Percentiles rank a stretch among this genome's conserved stretches.
phyloP scores from a whole-genome alignment of 2,797 vertebrate genomes.

The Darevskia nairensis region DNA sequence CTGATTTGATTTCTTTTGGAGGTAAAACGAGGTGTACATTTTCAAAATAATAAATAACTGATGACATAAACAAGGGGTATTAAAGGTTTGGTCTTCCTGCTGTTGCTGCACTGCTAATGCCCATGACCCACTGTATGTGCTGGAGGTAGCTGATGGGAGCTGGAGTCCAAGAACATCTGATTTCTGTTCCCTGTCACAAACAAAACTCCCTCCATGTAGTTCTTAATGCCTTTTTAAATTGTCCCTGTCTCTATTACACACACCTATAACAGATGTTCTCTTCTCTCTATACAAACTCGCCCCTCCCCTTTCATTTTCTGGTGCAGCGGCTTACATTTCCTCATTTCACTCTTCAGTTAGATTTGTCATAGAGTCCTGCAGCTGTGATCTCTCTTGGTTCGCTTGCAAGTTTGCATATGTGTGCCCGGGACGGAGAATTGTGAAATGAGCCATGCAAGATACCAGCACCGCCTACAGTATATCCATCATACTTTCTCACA shows the following conservation, averaged over 20 bases:
- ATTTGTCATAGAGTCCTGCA: conserved; percentile 11
- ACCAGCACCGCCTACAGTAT: neutral
- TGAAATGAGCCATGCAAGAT: conserved; percentile 19
- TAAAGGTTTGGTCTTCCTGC: too few relatives aligned
- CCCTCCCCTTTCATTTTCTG: neutral
- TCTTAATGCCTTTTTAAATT: neutral
- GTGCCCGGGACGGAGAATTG: conserved; percentile 10
- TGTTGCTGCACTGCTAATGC: too few relatives aligned
- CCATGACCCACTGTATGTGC: too few relatives aligned
- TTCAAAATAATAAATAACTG: neutral
- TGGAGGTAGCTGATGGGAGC: too few relatives aligned
- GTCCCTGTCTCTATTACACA: neutral
- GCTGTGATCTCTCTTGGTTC: conserved; percentile 6
- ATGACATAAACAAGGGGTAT: neutral
- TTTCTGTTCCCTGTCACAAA: too few relatives aligned
- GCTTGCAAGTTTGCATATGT: conserved; percentile 18
- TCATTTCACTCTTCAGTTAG: conserved; percentile 8
- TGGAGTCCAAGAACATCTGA: too few relatives aligned
- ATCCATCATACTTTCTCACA: conserved; percentile 21
- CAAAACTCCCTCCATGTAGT: too few relatives aligned
- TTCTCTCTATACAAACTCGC: neutral
- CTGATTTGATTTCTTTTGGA: neutral
- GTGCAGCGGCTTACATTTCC: neutral
- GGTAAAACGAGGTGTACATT: neutral
- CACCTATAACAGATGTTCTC: neutral